A percentile compares a stretch with the other conserved stretches of the same genome.
These are phyloP conservation scores for Oreortyx pictus DNA, from an alignment of 2,797 vertebrate genomes.

Conservation along the genomic window DNA sequence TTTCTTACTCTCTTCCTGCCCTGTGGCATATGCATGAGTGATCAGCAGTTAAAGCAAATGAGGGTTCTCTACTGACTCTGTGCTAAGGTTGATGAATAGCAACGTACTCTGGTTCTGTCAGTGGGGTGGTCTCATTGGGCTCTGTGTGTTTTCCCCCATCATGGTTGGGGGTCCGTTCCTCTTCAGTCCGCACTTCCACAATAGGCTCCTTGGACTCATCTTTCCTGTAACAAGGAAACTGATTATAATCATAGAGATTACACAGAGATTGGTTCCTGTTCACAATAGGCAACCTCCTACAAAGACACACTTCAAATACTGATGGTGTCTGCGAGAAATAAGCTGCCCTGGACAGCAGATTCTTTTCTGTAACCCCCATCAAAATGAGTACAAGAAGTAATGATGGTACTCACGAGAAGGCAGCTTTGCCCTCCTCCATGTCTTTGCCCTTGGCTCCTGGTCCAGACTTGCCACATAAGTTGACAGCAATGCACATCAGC, in stretches of 20 bases:
- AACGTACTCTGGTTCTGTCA: slow-evolving; percentile 96
- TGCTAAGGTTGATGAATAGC: not conserved
- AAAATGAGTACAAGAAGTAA: fast-evolving
- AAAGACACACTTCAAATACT: not conserved
- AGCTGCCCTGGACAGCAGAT: not conserved
- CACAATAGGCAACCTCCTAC: not conserved
- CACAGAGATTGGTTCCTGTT: not conserved
- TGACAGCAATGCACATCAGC: slow-evolving; percentile 97
- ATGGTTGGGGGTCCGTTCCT: slow-evolving; percentile 95
- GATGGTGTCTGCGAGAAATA: fast-evolving
- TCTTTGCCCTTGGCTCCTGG: slow-evolving; percentile 92
- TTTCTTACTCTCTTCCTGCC: slow-evolving; percentile 1
- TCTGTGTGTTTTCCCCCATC: slow-evolving; percentile 93
- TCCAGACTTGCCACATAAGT: slow-evolving; percentile 92
- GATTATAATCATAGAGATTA: no score
- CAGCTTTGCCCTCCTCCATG: slow-evolving; percentile 93
- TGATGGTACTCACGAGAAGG: slow-evolving; percentile 91
- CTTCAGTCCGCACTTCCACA: slow-evolving; percentile 94
- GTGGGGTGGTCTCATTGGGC: slow-evolving; percentile 96
- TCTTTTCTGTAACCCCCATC: not conserved
- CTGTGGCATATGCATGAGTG: not conserved
- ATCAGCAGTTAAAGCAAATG: not conserved
- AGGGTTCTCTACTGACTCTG: not conserved
- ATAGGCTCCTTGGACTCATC: slow-evolving; percentile 98
- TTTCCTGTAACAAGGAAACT: slow-evolving; percentile 84